Evolutionary conservation across 2,888 invertebrate species (phyloP).

Genomic region (Ferdinandea cuprea): DNA sequence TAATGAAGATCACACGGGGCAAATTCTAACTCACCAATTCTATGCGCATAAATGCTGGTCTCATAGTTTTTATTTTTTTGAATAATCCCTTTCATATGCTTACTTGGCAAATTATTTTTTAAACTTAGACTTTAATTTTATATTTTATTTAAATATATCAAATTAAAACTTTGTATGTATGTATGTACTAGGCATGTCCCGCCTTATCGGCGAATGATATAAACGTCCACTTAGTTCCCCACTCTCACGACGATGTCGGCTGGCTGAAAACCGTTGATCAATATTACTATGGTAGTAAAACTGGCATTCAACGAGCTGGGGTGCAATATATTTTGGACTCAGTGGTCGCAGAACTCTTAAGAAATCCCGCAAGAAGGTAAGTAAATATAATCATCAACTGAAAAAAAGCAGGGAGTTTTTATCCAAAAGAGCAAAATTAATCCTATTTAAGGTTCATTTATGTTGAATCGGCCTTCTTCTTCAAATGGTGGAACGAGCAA

Average conservation of each 20-base stretch:
- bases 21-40: no score
- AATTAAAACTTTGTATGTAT: constrained; percentile 18
- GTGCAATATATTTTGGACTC: constrained; percentile 96
- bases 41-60: no score
- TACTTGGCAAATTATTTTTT: not conserved
- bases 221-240: constrained; percentile 93
- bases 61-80: no score
- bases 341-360: constrained; percentile 89
- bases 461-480: constrained; percentile 93
- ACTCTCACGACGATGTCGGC: constrained; percentile 97
- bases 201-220: constrained; percentile 85
- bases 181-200: constrained; percentile 87
- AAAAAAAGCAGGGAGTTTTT: not conserved
- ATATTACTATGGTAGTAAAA: constrained; percentile 93
- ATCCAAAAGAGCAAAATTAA: no score
- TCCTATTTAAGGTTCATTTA: constrained; percentile 89
- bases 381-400: no score
- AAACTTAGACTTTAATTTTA: constrained; percentile 31
- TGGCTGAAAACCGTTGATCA: constrained; percentile 97
- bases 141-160: constrained; percentile 13
- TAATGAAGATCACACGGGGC: no score
- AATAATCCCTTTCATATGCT: not conserved
- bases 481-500: constrained; percentile 93
- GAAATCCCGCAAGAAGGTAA: constrained; percentile 88
- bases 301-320: constrained; percentile 88